These are phyloP conservation scores for Trogon surrucura DNA, from an alignment of 2,113 vertebrate species.

Conservation along the genomic window DNA sequence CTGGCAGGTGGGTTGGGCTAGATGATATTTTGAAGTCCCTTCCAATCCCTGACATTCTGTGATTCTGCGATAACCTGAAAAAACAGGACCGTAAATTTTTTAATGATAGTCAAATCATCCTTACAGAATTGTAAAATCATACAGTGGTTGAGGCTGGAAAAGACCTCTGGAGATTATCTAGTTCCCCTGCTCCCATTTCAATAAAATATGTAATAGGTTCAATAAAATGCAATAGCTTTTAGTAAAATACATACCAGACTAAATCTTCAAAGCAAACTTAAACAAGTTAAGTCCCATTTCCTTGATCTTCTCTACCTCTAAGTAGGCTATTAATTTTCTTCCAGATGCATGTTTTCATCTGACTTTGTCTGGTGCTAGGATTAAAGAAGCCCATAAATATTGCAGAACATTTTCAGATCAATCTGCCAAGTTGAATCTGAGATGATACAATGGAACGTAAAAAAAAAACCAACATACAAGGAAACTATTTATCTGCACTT, in stretches of 20 bases:
- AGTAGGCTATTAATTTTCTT: background rate
- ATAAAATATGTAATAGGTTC: background rate
- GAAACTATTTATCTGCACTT: background rate
- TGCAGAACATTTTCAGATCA: background rate
- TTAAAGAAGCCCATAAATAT: background rate
- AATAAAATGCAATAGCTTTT: background rate
- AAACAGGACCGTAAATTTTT: background rate
- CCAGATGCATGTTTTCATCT: background rate
- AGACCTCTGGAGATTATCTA: background rate
- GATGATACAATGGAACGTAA: background rate
- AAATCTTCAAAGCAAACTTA: background rate
- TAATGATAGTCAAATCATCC: background rate
- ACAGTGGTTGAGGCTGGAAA: background rate
- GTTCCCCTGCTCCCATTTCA: background rate
- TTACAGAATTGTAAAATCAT: background rate
- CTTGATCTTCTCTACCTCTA: background rate
- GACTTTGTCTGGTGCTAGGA: background rate
- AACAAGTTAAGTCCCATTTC: background rate
- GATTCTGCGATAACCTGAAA: background rate
- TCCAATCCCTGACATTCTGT: no score
- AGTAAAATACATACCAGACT: background rate
- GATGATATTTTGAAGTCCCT: no score
- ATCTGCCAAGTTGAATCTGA: background rate
- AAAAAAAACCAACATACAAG: background rate
- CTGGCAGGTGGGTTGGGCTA: no score